Percentiles rank a stretch among this genome's conserved stretches.
phyloP scores from a whole-genome alignment of 2,888 invertebrate species.

The Exocentrus adspersus region DNA sequence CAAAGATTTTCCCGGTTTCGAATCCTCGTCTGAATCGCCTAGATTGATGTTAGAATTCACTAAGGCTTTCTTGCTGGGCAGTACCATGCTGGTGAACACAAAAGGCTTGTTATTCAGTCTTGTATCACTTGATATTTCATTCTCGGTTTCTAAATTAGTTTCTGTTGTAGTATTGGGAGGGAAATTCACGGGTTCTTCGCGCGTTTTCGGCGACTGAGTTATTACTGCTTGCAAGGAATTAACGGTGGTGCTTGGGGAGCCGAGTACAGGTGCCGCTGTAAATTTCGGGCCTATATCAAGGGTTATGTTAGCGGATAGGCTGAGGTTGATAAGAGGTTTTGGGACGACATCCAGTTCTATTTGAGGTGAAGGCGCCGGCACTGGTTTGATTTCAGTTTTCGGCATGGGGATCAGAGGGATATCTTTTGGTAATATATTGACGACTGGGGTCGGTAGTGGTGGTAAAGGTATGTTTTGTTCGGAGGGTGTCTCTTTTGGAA shows the following conservation, averaged over 20 bases:
- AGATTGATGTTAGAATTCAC: slow-evolving; percentile 51
- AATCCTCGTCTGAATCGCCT: slow-evolving; percentile 51
- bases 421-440: slow-evolving; percentile 34
- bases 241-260: slow-evolving; percentile 2
- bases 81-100: slow-evolving; percentile 49
- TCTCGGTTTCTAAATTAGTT: neutral
- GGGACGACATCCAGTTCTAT: slow-evolving; percentile 37
- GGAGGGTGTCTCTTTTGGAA: too few relatives aligned
- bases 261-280: slow-evolving; percentile 9
- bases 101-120: slow-evolving; percentile 42
- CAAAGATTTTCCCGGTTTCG: slow-evolving; percentile 42
- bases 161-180: slow-evolving; percentile 9
- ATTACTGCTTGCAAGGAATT: slow-evolving; percentile 5
- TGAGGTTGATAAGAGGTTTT: slow-evolving; percentile 38
- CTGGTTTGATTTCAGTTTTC: neutral
- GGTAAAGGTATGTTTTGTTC: neutral
- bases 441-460: neutral
- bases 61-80: slow-evolving; percentile 51
- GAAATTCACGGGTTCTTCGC: neutral
- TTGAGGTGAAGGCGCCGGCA: slow-evolving; percentile 19
- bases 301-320: slow-evolving; percentile 38
- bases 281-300: slow-evolving; percentile 39
- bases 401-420: slow-evolving; percentile 42
- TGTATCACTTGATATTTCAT: neutral
- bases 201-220: slow-evolving; percentile 17